Base-by-base conservation (phyloP, 1,140 invertebrate genomes). In the Saccostrea cuccullata region DNA sequence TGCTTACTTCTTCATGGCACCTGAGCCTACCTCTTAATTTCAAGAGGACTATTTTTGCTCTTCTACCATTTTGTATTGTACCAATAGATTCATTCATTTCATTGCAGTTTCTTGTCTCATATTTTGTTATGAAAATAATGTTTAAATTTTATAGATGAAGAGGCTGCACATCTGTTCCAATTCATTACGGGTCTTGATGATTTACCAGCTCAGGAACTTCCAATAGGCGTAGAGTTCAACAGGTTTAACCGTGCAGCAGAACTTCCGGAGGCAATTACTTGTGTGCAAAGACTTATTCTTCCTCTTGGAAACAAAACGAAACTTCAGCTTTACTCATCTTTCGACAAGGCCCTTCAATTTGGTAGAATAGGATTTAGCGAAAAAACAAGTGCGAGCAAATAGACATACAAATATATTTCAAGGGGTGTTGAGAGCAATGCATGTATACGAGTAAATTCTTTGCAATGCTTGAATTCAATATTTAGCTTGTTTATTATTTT, bases 161-260 rank as follows among this genome's bases (percentile, higher is more conserved):
- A 91, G 82, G 88, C 91, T 1, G 88, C 89, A 0, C 82, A 88
- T 40, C n/a, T 91, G 85, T 91, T 91, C 82, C 91, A 91, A 77
- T 91, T 91, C 55, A 89, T 91, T n/a, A 91, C 91, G 36, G 91
- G 89, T 55, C 83, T 91, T 40, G 90, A 90, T 26, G 87, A 89
- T 77, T 86, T 90, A 13, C 89, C 91, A 1, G 89, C 89, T 9
- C 85, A 90, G 13, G 89, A 89, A 56, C 88, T 91, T 26, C 87
- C 88, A 0, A 56, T 91, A 26, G 85, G 88, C 26, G 91, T 91
- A 26, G 91, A 88, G 55, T 91, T 91, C 67, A 91, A 91, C 70
- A 13, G 87, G 26, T 47, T 84, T 20, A 86, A 91, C 26, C 64
- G 55, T 47, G 55, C 67, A 58, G 86, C 89, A 12, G 82, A 90